Base-by-base conservation (phyloP, 2,888 invertebrate genomes). In the Uropetala carovei region DNA sequence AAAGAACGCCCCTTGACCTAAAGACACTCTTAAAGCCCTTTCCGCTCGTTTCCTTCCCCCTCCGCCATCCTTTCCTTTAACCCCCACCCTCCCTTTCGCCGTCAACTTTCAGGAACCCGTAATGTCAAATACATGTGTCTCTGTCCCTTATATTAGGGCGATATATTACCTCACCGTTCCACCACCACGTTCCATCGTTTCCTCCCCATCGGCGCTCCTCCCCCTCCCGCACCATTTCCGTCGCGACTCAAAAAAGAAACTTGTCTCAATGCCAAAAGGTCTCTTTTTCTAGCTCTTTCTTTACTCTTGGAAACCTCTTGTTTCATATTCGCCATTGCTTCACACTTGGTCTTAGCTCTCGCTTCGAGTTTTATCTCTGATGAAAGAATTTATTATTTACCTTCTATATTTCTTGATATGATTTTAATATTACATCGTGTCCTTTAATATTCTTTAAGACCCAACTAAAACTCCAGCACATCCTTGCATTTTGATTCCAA, bases 91-190 rank as follows among this genome's bases (percentile, higher is more conserved):
- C 43, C 13, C 60, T 64, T 89, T 89, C 64, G 64, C 27, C 89
- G 64, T 89, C 89, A 89, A 64, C 89, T 68, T 68, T 64, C 89
- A 89, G 43, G 89, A n/a, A 43, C 64, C 64, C 89, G 89, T 89
- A 30, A 89, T 68, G 89, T 89, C 89, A 89, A 89, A 89, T 89
- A 89, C 89, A 89, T 89, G 89, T 89, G 89, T 89, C 89, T 64
- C 89, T 89, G 89, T 89, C 89, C 89, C 64, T 89, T 68, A 89
- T 89, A 89, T 89, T 89, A 43, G 89, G 64, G 43, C 89, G 89
- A 89, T 89, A 89, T 64, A 89, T 89, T 89, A 89, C 64, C 64
- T 30, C 89, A 22, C 27, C 64, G 56, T 9, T 43, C 18, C 64
- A 18, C 64, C 43, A 3, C 5, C 16, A n/a, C 14, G 57, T n/a